Conservation (phyloP, 2,888 invertebrate genomes). For the Phania funesta region DNA sequence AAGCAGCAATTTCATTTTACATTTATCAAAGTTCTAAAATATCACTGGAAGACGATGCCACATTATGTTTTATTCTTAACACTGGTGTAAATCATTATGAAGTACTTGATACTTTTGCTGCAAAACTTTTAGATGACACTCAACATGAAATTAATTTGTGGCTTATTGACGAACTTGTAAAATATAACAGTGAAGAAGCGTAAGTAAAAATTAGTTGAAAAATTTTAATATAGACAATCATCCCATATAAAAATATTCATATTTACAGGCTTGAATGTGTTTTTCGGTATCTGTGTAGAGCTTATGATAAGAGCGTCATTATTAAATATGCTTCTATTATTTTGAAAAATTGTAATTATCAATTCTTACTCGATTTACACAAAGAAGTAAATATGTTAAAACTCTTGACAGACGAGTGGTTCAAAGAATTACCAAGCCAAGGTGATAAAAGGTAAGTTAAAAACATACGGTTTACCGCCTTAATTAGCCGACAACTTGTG, state of each 20-base stretch:
- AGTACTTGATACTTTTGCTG: not conserved
- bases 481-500: no score
- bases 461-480: not conserved
- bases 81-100: not conserved
- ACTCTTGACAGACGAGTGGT: not conserved
- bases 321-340: not conserved
- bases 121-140: not conserved
- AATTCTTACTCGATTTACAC: not conserved
- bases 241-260: not conserved
- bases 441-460: constrained; percentile 50
- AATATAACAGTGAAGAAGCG: not conserved
- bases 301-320: not conserved
- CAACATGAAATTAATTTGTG: not conserved
- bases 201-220: not conserved
- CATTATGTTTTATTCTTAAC: constrained; percentile 31
- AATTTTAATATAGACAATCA: not conserved
- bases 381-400: not conserved
- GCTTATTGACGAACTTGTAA: constrained; percentile 45
- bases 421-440: constrained; percentile 29
- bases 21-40: constrained; percentile 1
- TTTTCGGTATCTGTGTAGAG: not conserved
- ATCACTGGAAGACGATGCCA: not conserved
- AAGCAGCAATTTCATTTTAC: constrained; percentile 44
- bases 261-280: not conserved
- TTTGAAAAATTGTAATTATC: not conserved